These are phyloP conservation scores for Marasmarcha lunaedactyla DNA, from an alignment of 2,888 invertebrate genomes.

Conservation along the genomic window DNA sequence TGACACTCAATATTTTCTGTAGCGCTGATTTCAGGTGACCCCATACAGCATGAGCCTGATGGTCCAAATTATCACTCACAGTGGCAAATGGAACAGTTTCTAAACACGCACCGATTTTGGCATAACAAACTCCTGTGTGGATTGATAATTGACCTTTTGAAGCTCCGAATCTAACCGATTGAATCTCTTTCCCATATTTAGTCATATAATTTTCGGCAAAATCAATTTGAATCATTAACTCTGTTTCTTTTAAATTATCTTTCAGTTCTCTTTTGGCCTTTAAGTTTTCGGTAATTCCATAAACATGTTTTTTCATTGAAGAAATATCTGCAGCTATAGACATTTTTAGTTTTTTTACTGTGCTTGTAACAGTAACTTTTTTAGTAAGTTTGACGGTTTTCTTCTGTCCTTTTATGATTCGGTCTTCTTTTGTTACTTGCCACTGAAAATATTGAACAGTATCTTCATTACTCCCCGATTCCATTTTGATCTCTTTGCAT, in stretches of 20 bases:
- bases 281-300: conserved; percentile 10
- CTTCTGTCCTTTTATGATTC: no score
- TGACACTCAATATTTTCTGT: conserved; percentile 13
- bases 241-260: conserved; percentile 11
- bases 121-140: conserved; percentile 10
- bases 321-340: no score
- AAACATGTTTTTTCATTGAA: no score
- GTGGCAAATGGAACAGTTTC: conserved; percentile 15
- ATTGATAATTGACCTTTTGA: conserved; percentile 10
- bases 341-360: no score
- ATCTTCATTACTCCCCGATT: no score
- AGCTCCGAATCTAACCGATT: conserved; percentile 11
- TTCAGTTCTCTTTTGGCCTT: conserved; percentile 13
- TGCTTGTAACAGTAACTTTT: no score
- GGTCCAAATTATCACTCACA: conserved; percentile 17
- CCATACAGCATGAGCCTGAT: conserved; percentile 17
- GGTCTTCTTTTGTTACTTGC: no score
- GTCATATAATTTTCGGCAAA: conserved; percentile 14
- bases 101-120: conserved; percentile 9
- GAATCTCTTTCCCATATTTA: conserved; percentile 13
- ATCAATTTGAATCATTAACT: conserved; percentile 13
- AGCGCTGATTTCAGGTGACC: conserved; percentile 16
- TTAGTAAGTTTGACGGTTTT: no score
- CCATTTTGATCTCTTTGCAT: no score
- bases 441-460: no score